A percentile compares a stretch with the other conserved stretches of the same genome.
Conservation (phyloP, 2,888 invertebrate genomes). For the Aelia acuminata region DNA sequence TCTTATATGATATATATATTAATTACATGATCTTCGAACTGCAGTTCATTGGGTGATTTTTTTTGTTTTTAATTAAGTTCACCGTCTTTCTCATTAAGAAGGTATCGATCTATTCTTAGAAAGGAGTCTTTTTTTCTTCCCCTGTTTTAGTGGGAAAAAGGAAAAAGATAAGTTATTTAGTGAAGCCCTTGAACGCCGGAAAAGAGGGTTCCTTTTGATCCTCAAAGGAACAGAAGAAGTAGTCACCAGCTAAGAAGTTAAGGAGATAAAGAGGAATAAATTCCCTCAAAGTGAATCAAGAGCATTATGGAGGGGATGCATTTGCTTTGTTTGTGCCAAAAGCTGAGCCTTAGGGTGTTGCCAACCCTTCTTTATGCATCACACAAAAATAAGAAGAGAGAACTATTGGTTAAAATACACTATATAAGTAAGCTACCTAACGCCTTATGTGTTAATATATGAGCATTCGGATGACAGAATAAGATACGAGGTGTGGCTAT, state of each 20-base stretch:
- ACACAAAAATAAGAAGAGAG: background rate
- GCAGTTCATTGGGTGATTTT: too few relatives aligned
- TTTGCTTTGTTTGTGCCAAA: background rate
- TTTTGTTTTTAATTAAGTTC: too few relatives aligned
- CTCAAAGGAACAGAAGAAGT: constrained; percentile 38
- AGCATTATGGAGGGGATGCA: background rate
- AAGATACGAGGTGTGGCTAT: too few relatives aligned
- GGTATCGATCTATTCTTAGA: background rate
- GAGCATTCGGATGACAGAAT: too few relatives aligned
- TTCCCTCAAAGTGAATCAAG: background rate
- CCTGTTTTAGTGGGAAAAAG: background rate
- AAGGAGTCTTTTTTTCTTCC: background rate
- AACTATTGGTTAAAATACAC: too few relatives aligned
- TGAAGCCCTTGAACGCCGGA: background rate
- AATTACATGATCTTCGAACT: too few relatives aligned
- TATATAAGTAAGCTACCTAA: too few relatives aligned
- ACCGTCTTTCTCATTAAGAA: background rate
- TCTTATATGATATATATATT: too few relatives aligned
- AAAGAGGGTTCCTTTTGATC: constrained; percentile 32
- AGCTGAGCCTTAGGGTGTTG: background rate
- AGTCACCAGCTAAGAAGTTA: constrained; percentile 44
- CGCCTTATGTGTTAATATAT: too few relatives aligned
- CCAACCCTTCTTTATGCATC: background rate
- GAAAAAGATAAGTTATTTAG: constrained; percentile 49
- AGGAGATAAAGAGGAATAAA: constrained; percentile 48